A percentile compares a stretch with the other conserved stretches of the same genome.
Conservation (phyloP, 2,113 vertebrate species). For the Chunga burmeisteri region DNA sequence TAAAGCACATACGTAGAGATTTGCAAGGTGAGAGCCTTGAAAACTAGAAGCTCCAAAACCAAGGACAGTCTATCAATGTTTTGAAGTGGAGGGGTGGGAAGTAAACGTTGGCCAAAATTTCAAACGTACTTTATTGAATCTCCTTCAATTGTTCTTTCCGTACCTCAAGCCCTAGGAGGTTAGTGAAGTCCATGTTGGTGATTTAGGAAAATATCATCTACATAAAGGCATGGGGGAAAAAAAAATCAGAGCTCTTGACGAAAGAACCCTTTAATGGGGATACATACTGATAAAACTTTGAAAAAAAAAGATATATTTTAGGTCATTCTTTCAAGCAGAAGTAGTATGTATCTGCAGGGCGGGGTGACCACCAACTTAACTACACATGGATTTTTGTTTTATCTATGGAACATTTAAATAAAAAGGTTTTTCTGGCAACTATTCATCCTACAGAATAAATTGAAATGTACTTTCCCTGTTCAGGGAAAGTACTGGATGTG, state of each 20-base stretch:
- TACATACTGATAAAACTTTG: not conserved
- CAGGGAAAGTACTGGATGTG: fast-evolving
- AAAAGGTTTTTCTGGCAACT: not conserved
- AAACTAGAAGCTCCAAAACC: slow-evolving; percentile 13
- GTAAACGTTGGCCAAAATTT: slow-evolving; percentile 10
- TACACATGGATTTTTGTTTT: not conserved
- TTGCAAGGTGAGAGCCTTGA: slow-evolving; percentile 53
- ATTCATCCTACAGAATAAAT: not conserved
- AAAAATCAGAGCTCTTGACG: not conserved
- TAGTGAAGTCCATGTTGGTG: not conserved
- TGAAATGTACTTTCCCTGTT: not conserved
- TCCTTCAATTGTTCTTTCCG: not conserved
- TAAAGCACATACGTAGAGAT: slow-evolving; percentile 32
- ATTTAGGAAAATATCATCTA: not conserved
- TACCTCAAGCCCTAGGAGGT: not conserved
- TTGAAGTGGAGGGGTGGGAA: not conserved
- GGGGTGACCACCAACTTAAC: not conserved
- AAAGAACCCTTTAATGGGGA: not conserved
- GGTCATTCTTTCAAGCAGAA: not conserved
- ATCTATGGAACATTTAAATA: not conserved
- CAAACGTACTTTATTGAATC: not conserved
- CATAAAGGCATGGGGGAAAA: not conserved
- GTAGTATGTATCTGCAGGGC: not conserved
- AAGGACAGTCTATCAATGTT: slow-evolving; percentile 1
- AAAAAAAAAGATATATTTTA: not conserved